Evolutionary conservation across 2,888 invertebrate species (phyloP).

Genomic region (Sphaeridia pumilis): DNA sequence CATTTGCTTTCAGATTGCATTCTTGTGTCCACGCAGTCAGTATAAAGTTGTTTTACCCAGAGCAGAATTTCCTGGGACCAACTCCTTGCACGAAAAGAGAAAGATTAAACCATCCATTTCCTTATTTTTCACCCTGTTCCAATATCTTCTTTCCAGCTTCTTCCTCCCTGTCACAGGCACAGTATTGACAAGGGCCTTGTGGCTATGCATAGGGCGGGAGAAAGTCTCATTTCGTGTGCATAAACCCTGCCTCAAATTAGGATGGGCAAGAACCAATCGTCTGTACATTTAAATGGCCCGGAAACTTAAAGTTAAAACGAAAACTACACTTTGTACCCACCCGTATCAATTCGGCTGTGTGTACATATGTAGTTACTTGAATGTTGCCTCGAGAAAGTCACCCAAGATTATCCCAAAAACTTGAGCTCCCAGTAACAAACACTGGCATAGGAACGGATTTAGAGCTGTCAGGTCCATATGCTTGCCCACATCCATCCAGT

Average conservation of each 20-base stretch:
- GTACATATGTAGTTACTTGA: too few relatives aligned
- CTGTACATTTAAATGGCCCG: slow-evolving; percentile 21
- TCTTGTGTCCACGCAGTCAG: background rate
- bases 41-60: background rate
- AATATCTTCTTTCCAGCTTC: background rate
- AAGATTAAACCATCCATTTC: background rate
- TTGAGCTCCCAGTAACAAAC: too few relatives aligned
- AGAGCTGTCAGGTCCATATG: too few relatives aligned
- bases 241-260: slow-evolving; percentile 14
- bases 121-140: background rate
- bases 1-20: too few relatives aligned
- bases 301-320: slow-evolving; percentile 15
- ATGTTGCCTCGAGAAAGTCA: too few relatives aligned
- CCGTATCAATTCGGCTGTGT: too few relatives aligned
- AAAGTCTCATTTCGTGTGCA: background rate
- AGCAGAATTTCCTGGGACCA: background rate
- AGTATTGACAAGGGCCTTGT: background rate
- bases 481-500: too few relatives aligned
- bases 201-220: too few relatives aligned
- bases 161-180: background rate
- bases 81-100: background rate
- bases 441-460: too few relatives aligned
- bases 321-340: background rate
- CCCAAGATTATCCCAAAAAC: too few relatives aligned
- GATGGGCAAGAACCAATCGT: slow-evolving; percentile 28